These are phyloP conservation scores for Drosophila malerkotliana DNA, from an alignment of 1,140 invertebrate species.

Conservation along the genomic window DNA sequence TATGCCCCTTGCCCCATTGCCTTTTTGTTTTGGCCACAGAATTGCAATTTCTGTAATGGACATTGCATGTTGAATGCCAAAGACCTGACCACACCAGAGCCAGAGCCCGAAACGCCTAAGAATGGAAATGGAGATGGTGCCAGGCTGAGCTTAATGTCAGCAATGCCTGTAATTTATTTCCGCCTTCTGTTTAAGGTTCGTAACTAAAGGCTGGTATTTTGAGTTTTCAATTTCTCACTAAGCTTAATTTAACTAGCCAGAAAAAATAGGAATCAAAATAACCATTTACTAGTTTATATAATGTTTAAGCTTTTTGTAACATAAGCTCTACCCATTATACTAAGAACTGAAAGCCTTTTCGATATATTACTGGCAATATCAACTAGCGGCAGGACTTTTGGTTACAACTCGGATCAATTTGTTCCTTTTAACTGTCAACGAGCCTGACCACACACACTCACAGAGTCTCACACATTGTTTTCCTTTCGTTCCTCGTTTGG, in stretches of 20 bases:
- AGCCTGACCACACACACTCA: conserved; percentile 36
- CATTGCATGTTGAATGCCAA: conserved; percentile 73
- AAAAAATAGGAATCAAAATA: too few species aligned
- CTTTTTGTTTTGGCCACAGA: conserved; percentile 45
- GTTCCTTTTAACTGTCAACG: conserved; percentile 50
- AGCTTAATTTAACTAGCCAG: too few species aligned
- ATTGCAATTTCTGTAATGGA: conserved; percentile 73
- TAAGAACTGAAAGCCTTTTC: neutral
- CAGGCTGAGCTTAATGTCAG: conserved; percentile 56
- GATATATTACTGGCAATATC: neutral
- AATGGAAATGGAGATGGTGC: conserved; percentile 30
- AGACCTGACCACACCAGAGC: conserved; percentile 41
- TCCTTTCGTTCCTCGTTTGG: conserved; percentile 10
- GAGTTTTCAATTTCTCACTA: conserved; percentile 56
- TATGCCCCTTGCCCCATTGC: conserved; percentile 16
- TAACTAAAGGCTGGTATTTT: conserved; percentile 25
- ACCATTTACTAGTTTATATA: too few species aligned
- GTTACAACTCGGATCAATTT: conserved; percentile 30
- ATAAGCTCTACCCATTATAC: too few species aligned
- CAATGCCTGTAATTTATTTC: conserved; percentile 62
- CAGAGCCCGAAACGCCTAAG: conserved; percentile 4
- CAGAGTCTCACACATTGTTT: neutral
- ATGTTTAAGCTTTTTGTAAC: too few species aligned
- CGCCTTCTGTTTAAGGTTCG: conserved; percentile 56
- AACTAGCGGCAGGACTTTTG: neutral